phyloP scores from a whole-genome alignment of 2,113 vertebrate species.

The Physeter macrocephalus region DNA sequence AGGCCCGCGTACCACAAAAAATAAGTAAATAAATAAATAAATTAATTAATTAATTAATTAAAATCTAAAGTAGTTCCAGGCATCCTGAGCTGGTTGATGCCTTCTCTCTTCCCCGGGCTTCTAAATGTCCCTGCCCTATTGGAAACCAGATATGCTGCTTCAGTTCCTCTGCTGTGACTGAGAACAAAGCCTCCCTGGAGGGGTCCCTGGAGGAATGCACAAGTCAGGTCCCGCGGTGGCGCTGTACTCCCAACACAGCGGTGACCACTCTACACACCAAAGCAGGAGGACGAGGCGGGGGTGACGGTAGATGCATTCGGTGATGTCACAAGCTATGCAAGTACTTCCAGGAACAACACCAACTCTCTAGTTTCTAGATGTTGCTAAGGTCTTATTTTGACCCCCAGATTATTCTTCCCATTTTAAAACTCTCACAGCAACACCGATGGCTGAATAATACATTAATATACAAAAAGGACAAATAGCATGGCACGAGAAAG shows the following conservation, averaged over 20 bases:
- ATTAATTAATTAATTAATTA: no score
- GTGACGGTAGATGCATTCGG: not conserved
- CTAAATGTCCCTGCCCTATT: not conserved
- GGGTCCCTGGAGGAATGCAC: not conserved
- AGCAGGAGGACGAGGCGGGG: no score
- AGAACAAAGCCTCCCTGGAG: not conserved
- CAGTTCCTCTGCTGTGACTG: not conserved
- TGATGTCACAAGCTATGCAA: not conserved
- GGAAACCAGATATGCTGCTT: not conserved
- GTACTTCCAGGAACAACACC: not conserved
- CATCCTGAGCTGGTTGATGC: not conserved
- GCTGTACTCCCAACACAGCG: fast-evolving
- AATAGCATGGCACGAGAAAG: not conserved
- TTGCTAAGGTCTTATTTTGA: not conserved
- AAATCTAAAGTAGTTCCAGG: not conserved
- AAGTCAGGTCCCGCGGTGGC: not conserved
- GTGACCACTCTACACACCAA: not conserved
- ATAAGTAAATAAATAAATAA: no score
- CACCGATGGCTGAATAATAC: not conserved
- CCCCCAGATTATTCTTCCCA: not conserved
- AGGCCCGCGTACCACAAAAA: no score
- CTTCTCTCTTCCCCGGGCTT: not conserved
- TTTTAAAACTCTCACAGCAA: not conserved
- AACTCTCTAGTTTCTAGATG: not conserved
- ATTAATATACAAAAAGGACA: not conserved